These are phyloP conservation scores for Leptinotarsa lineolata DNA, from an alignment of 1,140 invertebrate genomes.

Conservation along the genomic window DNA sequence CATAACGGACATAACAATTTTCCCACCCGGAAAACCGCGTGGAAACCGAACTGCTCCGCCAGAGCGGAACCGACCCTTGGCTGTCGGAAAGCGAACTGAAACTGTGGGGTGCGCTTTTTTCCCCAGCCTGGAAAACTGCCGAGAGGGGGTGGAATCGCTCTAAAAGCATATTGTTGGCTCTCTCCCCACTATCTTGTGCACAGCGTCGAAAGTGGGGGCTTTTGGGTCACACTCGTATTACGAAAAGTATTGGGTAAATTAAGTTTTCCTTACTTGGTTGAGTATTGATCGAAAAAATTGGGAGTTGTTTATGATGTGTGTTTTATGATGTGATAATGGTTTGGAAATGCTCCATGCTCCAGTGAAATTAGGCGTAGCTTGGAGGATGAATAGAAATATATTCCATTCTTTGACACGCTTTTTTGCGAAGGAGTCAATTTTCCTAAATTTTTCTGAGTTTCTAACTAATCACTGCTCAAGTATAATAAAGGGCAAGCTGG, in stretches of 20 bases:
- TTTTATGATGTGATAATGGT: slow-evolving; percentile 4
- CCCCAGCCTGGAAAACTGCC: slow-evolving; percentile 19
- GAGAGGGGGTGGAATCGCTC: slow-evolving; percentile 17
- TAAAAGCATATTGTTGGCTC: slow-evolving; percentile 30
- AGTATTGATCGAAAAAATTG: slow-evolving; percentile 29
- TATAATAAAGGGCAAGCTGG: too few species aligned
- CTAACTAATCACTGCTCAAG: too few species aligned
- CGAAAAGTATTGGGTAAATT: slow-evolving; percentile 32
- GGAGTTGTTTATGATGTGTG: slow-evolving; percentile 27
- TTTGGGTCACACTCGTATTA: slow-evolving; percentile 31
- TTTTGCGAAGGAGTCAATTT: too few species aligned
- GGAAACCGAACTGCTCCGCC: not conserved
- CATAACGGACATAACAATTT: slow-evolving; percentile 3
- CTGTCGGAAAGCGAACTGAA: slow-evolving; percentile 17
- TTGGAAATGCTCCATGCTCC: not conserved
- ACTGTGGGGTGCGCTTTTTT: slow-evolving; percentile 25
- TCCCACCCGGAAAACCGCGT: not conserved
- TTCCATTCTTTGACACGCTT: too few species aligned
- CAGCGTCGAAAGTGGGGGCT: slow-evolving; percentile 19
- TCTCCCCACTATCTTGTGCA: slow-evolving; percentile 25
- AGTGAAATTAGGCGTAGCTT: too few species aligned
- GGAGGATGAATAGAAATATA: too few species aligned
- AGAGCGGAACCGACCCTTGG: slow-evolving; percentile 9
- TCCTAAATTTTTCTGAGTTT: too few species aligned
- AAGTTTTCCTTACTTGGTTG: slow-evolving; percentile 27